phyloP scores from a whole-genome alignment of 2,113 vertebrate genomes.

The Tragelaphus scriptus region DNA sequence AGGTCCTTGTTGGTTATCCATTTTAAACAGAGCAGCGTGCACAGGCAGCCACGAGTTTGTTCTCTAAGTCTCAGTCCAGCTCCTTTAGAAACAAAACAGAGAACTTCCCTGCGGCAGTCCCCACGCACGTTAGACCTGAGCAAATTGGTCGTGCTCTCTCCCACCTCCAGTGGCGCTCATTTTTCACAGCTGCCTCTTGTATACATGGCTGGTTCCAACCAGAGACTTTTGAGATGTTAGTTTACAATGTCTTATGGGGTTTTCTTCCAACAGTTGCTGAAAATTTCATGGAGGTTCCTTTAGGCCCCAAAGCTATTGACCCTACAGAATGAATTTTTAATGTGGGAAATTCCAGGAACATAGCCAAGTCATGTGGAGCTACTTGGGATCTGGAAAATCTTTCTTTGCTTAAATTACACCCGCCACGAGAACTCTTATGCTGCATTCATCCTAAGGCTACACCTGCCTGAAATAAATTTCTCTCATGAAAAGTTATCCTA shows the following conservation, averaged over 20 bases:
- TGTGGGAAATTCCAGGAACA: background rate
- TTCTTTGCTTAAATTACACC: constrained; percentile 10
- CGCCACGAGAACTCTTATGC: background rate
- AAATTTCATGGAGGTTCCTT: constrained; percentile 16
- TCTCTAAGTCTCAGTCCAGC: background rate
- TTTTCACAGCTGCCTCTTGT: background rate
- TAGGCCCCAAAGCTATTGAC: background rate
- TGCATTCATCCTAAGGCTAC: background rate
- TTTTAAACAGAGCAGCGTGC: rapidly evolving
- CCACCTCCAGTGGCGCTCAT: background rate
- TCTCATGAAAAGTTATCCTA: background rate
- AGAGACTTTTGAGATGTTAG: background rate
- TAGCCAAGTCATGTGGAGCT: background rate
- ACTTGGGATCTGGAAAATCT: background rate
- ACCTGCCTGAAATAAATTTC: background rate
- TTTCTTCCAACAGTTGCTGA: constrained; percentile 11
- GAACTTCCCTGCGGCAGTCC: background rate
- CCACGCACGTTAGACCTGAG: background rate
- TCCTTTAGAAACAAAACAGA: background rate
- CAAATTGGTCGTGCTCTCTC: background rate
- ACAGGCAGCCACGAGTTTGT: rapidly evolving
- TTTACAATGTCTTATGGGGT: background rate
- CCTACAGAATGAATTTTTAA: constrained; percentile 39
- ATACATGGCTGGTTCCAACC: background rate
- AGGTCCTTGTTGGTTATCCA: rapidly evolving